Conservation (phyloP, 1,140 invertebrate genomes). For the Drosophila athabasca region DNA sequence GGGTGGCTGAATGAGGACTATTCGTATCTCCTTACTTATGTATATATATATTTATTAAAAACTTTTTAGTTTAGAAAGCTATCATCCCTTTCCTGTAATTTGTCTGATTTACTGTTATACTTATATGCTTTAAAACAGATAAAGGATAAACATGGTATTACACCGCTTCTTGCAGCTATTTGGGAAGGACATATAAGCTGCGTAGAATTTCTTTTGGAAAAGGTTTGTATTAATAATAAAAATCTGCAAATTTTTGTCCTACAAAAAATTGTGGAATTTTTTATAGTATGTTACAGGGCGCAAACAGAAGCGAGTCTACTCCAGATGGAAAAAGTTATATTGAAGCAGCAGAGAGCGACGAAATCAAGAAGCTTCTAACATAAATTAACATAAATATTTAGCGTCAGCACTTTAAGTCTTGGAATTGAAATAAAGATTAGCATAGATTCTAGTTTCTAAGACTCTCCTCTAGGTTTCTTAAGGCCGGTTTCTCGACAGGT, state of each 20-base stretch:
- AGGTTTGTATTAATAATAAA: constrained; percentile 76
- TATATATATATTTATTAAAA: neutral
- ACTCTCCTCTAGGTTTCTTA: too few relatives aligned
- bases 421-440: too few relatives aligned
- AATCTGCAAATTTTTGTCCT: too few relatives aligned
- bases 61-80: neutral
- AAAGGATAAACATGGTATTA: constrained; percentile 96
- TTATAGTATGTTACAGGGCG: constrained; percentile 85
- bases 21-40: too few relatives aligned
- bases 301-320: constrained; percentile 91
- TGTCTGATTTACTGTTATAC: neutral
- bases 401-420: too few relatives aligned
- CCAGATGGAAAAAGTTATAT: constrained; percentile 94
- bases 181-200: constrained; percentile 97
- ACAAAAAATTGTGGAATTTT: neutral
- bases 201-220: constrained; percentile 93
- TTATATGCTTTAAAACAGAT: constrained; percentile 42
- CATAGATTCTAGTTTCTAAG: too few relatives aligned
- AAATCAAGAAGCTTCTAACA: constrained; percentile 86
- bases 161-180: constrained; percentile 94
- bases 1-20: too few relatives aligned
- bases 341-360: constrained; percentile 95
- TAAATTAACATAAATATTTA: too few relatives aligned
- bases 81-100: neutral
- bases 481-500: too few relatives aligned